These are phyloP conservation scores for Aphelenchoides bicaudatus DNA, from an alignment of 2,888 invertebrate genomes.

Conservation along the genomic window DNA sequence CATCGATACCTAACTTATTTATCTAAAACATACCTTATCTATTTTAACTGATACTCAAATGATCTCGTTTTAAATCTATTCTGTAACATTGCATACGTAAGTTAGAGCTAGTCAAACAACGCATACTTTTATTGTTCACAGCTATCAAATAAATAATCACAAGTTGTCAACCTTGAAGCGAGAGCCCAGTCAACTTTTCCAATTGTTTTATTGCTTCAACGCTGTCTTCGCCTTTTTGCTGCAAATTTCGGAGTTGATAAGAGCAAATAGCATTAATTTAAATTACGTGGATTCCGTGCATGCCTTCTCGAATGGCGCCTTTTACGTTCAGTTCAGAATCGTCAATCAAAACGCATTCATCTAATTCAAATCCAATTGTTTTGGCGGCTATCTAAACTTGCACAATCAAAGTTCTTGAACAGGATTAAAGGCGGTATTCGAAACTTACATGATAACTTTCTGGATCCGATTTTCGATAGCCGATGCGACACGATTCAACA, in stretches of 20 bases:
- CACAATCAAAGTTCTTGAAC: too few relatives aligned
- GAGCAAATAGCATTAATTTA: neutral
- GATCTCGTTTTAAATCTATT: too few relatives aligned
- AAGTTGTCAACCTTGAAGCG: constrained; percentile 3
- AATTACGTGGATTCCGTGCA: constrained; percentile 1
- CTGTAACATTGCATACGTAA: too few relatives aligned
- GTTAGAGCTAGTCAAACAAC: too few relatives aligned
- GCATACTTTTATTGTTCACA: constrained; percentile 5
- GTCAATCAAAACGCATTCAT: constrained; percentile 1
- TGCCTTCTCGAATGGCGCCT: constrained; percentile 4
- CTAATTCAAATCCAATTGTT: neutral
- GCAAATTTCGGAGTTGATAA: neutral
- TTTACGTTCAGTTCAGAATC: constrained; percentile 7
- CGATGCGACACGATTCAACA: constrained; percentile 9
- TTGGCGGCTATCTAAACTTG: constrained; percentile 7
- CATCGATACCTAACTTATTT: too few relatives aligned
- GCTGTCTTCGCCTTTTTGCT: constrained; percentile 9
- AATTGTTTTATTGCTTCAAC: neutral
- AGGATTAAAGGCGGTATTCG: too few relatives aligned
- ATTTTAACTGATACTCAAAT: too few relatives aligned
- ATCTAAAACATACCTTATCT: too few relatives aligned
- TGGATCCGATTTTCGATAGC: constrained; percentile 5
- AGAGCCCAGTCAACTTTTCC: neutral
- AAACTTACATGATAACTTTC: constrained; percentile 8
- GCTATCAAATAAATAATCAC: constrained; percentile 4